Evolutionary conservation across 2,113 vertebrate genomes (phyloP).

Genomic region (Bubo blakistoni): DNA sequence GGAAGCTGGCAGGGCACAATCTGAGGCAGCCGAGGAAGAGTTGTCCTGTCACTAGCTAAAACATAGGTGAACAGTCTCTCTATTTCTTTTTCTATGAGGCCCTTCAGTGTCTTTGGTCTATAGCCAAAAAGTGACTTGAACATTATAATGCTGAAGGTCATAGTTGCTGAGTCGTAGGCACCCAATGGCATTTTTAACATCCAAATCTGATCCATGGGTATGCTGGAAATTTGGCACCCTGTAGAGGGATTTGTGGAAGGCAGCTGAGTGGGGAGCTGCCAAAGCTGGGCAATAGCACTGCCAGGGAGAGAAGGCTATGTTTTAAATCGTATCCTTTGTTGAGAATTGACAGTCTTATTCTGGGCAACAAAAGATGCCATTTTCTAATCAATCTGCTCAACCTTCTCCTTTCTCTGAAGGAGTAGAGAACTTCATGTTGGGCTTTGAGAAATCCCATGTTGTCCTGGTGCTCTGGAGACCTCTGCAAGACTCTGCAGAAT

Average conservation of each 20-base stretch:
- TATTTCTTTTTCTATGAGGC: not conserved
- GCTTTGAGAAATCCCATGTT: not conserved
- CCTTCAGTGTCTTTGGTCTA: not conserved
- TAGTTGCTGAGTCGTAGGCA: not conserved
- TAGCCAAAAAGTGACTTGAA: not conserved
- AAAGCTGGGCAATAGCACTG: not conserved
- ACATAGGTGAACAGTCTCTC: not conserved
- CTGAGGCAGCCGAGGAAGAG: not conserved
- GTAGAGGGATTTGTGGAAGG: not conserved
- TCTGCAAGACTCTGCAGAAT: not conserved
- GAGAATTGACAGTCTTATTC: not conserved
- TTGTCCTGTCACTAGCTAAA: not conserved
- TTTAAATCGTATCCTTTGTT: not conserved
- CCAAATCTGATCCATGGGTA: not conserved
- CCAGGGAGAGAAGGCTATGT: not conserved
- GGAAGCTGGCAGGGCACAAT: not conserved
- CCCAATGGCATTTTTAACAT: not conserved
- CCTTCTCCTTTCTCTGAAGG: not conserved
- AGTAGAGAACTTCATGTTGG: not conserved
- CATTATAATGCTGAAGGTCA: not conserved
- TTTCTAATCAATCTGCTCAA: not conserved
- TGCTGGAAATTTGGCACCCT: slow-evolving; percentile 2
- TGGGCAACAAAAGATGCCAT: not conserved
- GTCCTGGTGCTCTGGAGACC: not conserved
- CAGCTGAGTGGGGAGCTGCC: not conserved